Percentiles rank a stretch among this genome's conserved stretches.
These are phyloP conservation scores for Scomber scombrus DNA, from an alignment of 2,113 vertebrate species.

Conservation along the genomic window DNA sequence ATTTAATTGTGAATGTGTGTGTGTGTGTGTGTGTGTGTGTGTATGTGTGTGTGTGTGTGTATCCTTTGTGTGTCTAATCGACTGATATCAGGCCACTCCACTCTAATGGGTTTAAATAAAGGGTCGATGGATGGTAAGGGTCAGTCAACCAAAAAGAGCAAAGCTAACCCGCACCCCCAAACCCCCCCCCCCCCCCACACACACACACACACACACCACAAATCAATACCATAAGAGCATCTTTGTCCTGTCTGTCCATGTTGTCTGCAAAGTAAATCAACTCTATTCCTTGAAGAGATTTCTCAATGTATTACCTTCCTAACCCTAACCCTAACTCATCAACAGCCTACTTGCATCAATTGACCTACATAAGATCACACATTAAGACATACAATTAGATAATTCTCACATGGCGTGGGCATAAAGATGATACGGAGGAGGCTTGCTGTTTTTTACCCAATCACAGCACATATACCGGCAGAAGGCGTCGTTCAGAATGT, in stretches of 20 bases:
- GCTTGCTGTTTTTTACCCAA: slow-evolving; percentile 61
- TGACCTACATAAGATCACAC: slow-evolving; percentile 54
- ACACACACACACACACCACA: background rate
- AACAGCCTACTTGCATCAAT: background rate
- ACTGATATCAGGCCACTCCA: slow-evolving; percentile 51
- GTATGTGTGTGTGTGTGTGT: slow-evolving; percentile 3
- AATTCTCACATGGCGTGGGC: slow-evolving; percentile 51
- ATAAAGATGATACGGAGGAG: slow-evolving; percentile 46
- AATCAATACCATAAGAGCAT: slow-evolving; percentile 43
- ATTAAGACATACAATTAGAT: slow-evolving; percentile 20
- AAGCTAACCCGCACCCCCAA: slow-evolving; percentile 27
- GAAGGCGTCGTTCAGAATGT: slow-evolving; percentile 70
- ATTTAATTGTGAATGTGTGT: background rate
- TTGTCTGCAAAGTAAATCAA: background rate
- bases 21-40: background rate
- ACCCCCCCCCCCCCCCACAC: slow-evolving; percentile 17
- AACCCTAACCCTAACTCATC: no score
- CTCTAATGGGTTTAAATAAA: slow-evolving; percentile 81
- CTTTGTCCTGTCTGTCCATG: background rate
- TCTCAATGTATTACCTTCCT: background rate
- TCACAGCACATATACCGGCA: slow-evolving; percentile 48
- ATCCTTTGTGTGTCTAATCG: slow-evolving; percentile 30
- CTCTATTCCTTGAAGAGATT: background rate
- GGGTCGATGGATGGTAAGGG: slow-evolving; percentile 68
- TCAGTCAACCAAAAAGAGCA: slow-evolving; percentile 70